Base-by-base conservation (phyloP, 2,113 vertebrate genomes). In the Menura novaehollandiae region DNA sequence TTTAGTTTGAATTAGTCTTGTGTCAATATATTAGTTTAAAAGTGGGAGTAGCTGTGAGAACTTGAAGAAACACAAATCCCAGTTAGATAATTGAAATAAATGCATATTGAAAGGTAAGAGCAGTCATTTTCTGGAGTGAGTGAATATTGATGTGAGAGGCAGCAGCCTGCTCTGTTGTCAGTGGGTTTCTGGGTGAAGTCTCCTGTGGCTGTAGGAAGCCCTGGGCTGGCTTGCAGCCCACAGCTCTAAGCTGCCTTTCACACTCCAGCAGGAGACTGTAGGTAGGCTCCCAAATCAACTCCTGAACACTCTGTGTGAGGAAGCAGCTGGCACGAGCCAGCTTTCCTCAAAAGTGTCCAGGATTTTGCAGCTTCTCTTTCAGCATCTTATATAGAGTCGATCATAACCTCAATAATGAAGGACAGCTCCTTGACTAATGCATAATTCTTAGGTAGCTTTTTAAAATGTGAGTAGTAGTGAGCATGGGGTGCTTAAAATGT, bases 331-430 rank as follows among this genome's bases (percentile, higher is more conserved):
- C 53, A 76, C 53, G 56, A 88, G 18, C 5, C 44, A 88, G 6
- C 53, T 83, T 93, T 85, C 56, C 35, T 81, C 62, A 49, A 1
- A 64, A 49, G 5, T 49, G 24, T 28, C 41, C 53, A 22, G 46
- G 41, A 17, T 77, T 41, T 79, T 76, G 53, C 46, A 69, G 22
- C n/a, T 44, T 56, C 27, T 66, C 35, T 66, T 74, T 43, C 41
- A 79, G 24, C 15, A 3, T 80, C 53, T 71, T 27, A 2, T 15
- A 0, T 6, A 9, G 41, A 41, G 18, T 66, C 71, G 27, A 27
- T 78, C 24, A 10, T 84, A 46, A 35, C 33, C 5, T 58, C 1
- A 0, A 0, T 47, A 63, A 51, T 2, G 1, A 89, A 69, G 55
- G 30, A 19, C 15, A 62, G 33, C 52, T 90, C 33, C 64, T 41